Evolutionary conservation across 2,113 vertebrate genomes (phyloP).

Genomic region (Misgurnus anguillicaudatus): DNA sequence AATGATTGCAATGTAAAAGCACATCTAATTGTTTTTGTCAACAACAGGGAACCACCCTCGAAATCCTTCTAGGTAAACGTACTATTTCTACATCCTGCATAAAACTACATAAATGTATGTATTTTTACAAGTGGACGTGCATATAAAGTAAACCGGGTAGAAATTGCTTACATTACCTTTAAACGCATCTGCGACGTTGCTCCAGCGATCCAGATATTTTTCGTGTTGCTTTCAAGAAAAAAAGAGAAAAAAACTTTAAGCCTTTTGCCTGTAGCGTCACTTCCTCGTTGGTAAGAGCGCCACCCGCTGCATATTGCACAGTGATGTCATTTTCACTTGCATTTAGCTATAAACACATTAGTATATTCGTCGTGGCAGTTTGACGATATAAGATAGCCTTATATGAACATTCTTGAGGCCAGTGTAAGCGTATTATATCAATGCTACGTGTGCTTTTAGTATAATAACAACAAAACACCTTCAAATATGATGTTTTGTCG

Average conservation of each 20-base stretch:
- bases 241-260: conserved; percentile 46
- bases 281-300: conserved; percentile 58
- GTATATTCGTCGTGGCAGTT: not conserved
- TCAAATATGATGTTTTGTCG: no score
- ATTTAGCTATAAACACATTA: not conserved
- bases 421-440: not conserved
- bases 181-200: not conserved
- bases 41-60: conserved; percentile 42
- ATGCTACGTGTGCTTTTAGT: not conserved
- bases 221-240: conserved; percentile 33
- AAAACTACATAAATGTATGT: not conserved
- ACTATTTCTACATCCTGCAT: conserved; percentile 40
- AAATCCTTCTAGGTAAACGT: not conserved
- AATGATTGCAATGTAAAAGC: not conserved
- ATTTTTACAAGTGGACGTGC: not conserved
- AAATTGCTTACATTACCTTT: conserved; percentile 37
- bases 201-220: conserved; percentile 11
- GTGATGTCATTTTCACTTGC: conserved; percentile 7
- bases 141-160: not conserved
- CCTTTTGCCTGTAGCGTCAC: conserved; percentile 57
- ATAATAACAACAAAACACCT: no score
- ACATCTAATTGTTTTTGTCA: conserved; percentile 33
- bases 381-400: not conserved
- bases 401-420: not conserved
- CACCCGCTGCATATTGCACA: conserved; percentile 19